Evolutionary conservation across 2,888 invertebrate genomes (phyloP), one percentile per base, ranked within the genome.

Genomic region (Lacanobia oleracea): DNA sequence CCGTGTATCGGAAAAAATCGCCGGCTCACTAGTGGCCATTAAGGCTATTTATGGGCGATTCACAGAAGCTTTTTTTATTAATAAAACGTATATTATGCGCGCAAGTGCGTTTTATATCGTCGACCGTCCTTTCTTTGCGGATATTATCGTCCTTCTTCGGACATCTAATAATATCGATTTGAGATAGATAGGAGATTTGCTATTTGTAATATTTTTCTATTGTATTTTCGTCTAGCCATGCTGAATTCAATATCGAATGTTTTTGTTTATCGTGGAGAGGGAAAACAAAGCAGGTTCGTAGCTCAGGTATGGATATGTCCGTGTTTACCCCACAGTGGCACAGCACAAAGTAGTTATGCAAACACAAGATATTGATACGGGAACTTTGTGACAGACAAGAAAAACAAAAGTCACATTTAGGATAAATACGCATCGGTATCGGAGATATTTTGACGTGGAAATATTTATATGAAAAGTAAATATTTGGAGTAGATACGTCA

Each of bases 1-100:
- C 90, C 88, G 90, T 95, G 95, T 95, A 95, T 96, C 95, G 94
- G 86, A 94, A 95, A 94, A 94, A 95, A 94, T 94, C 91, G 94
- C 92, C 93, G 91, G 91, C 93, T 94, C 93, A 91, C 92, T 93
- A 94, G 92, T 93, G 92, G 94, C 93, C 94, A 92, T 96, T 95
- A 95, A 85, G 93, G 94, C 94, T 95, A 95, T 96, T 96, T 96
- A 96, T 96, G 93, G 95, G 91, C 91, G 94, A 95, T 95, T 95
- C 90, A 87, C 91, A 89, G 88, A 91, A 93, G 92, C 92, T 94
- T 95, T 95, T 93, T 96, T 96, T 96, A 96, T 96, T 96, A 96
- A 96, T 95, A 96, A 95, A 96, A 95, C 95, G 95, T 94, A 95
- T 95, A 95, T 95, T 95, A 95, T 94, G 95, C 95, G 95, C 95